Base-by-base conservation (phyloP, 2,888 invertebrate species). In the Nemotelus nigrinus region DNA sequence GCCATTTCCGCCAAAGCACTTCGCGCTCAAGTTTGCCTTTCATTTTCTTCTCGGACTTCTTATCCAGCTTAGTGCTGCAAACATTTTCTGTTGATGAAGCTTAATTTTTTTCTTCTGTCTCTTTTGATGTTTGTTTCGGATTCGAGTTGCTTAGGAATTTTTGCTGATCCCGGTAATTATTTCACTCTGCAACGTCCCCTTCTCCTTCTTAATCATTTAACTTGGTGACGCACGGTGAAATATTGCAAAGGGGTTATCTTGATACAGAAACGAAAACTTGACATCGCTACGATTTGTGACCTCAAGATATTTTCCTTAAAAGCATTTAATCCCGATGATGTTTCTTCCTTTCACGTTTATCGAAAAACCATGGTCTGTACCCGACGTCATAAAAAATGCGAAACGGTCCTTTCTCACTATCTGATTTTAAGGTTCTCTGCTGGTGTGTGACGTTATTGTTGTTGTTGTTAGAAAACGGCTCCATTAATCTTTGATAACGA, bases 401-500 rank as follows among this genome's bases (percentile, higher is more conserved):
- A 63, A 63, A 63, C 8, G 39, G 4, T 43, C 43, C 5, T 43
- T 63, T 63, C 5, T 3, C 43, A 7, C 63, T 25, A 43, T n/a
- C 43, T 25, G 63, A 63, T 63, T 5, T 63, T 39, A 8, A 3
- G 43, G 3, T 8, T 63, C 6, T 43, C 0, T 2, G n/a, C 65
- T 8, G 6, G 45, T 44, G 10, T 3, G 10, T 44, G 47, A 10
- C 39, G 45, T n/a, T 44, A 65, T 65, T 44, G 65, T n/a, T 41
- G 44, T 47, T 39, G 65, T 45, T 45, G 47, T n/a, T 45, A 8
- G 65, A 50, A 6, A 68, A 25, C 41, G 72, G 77, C 72, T 77
- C 77, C 77, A 77, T 79, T 79, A 79, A 79, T 77, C 77, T 74
- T 77, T 68, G 77, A 79, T 79, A 79, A 79, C 79, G 79, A 77